phyloP scores from a whole-genome alignment of 2,113 vertebrate species.

The Telmatochromis sp. region DNA sequence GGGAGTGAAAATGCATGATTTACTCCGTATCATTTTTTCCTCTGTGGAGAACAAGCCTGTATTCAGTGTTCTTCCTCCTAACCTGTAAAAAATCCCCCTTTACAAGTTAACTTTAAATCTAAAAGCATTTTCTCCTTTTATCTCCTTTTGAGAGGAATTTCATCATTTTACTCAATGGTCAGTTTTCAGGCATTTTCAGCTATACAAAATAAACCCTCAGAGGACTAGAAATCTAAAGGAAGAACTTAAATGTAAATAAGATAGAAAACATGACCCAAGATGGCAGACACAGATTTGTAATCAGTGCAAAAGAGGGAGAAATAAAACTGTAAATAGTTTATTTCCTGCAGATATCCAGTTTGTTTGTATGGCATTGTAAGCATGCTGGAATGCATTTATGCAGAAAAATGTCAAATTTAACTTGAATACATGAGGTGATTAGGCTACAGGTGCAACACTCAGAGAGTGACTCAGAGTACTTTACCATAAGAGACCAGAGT shows the following conservation, averaged over 20 bases:
- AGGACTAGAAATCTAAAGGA: background rate
- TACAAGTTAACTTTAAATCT: background rate
- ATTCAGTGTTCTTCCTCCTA: background rate
- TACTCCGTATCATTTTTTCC: background rate
- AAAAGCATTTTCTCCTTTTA: background rate
- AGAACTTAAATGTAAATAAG: background rate
- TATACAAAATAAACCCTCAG: background rate
- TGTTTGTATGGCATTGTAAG: background rate
- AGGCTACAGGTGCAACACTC: constrained; percentile 26
- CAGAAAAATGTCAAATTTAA: background rate
- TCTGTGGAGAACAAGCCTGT: background rate
- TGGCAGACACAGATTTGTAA: background rate
- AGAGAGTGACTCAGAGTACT: constrained; percentile 29
- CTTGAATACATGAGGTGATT: background rate
- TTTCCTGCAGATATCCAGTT: background rate
- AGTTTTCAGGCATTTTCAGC: background rate
- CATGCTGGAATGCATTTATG: background rate
- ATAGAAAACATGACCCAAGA: background rate
- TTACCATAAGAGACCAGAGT: constrained; percentile 8
- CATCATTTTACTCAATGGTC: background rate
- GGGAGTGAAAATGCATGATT: background rate
- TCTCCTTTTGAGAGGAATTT: background rate
- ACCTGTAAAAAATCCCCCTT: background rate
- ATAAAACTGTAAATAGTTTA: background rate
- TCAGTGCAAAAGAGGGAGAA: background rate